Percentiles rank a stretch among this genome's conserved stretches.
Evolutionary conservation across 2,797 vertebrate genomes (phyloP).

Genomic region (Telmatherina bonti): DNA sequence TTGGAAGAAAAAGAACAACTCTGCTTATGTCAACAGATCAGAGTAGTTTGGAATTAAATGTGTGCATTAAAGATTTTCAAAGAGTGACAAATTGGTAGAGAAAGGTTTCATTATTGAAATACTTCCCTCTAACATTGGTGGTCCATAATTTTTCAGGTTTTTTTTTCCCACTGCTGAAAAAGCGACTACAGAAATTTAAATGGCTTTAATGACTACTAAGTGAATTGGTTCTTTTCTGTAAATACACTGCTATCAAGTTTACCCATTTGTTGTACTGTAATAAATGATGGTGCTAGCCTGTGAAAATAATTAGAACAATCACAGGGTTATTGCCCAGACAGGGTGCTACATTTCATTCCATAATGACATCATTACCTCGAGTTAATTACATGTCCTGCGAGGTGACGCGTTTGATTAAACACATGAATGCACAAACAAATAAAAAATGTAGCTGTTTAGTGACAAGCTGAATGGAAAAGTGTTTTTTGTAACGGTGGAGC

Average conservation of each 20-base stretch:
- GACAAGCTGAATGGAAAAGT: conserved; percentile 41
- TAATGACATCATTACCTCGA: conserved; percentile 73
- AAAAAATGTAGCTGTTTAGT: conserved; percentile 55
- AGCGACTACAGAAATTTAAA: conserved; percentile 9
- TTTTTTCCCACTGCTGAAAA: background rate
- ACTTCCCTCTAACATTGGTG: background rate
- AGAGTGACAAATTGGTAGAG: background rate
- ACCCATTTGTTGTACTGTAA: conserved; percentile 53
- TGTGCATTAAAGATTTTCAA: conserved; percentile 20
- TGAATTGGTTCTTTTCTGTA: conserved; percentile 42
- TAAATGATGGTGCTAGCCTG: conserved; percentile 58
- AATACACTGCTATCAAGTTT: conserved; percentile 52
- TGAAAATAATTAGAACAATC: conserved; percentile 72
- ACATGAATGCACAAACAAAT: conserved; percentile 69
- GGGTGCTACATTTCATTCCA: conserved; percentile 63
- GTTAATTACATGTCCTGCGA: conserved; percentile 68
- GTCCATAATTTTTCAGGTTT: background rate
- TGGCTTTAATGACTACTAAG: conserved; percentile 29
- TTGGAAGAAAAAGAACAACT: conserved; percentile 13
- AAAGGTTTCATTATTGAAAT: background rate
- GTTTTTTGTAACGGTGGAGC: conserved; percentile 46
- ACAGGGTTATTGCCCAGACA: conserved; percentile 62
- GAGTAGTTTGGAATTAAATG: conserved; percentile 20
- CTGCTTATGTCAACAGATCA: conserved; percentile 24
- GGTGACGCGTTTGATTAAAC: conserved; percentile 76